Base-by-base conservation (phyloP, 2,797 vertebrate genomes). In the Enoplosus armatus region DNA sequence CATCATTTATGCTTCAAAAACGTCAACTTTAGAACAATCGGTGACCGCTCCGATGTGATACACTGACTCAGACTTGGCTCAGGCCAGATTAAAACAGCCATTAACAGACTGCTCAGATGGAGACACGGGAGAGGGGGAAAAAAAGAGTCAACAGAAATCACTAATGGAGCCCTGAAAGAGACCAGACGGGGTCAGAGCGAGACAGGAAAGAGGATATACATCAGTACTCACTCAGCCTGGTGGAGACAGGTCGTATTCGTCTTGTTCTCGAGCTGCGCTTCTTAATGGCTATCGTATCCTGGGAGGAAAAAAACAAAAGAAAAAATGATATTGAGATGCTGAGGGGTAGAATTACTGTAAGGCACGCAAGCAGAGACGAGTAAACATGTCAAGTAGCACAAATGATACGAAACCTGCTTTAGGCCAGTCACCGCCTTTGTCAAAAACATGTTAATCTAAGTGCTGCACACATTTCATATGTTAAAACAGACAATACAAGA, bases 281-380 rank as follows among this genome's bases (percentile, higher is more conserved):
- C 90, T 96, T 96, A 91, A 97, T 96, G 87, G 96, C 96, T 87
- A 97, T 96, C 7, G 96, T 97, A 89, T 97, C 97, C 97, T 98
- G 80, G 64, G 71, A 91, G 77, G 14, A 56, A 65, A 74, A 61
- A 69, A 56, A 22, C 15, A 54, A 27, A 63, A 48, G 15, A 27
- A 35, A 64, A 64, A 45, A 7, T 35, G 14, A 48, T 33, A 45
- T 2, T 5, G 29, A 78, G 92, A 94, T 59, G 93, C 86, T 70
- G 92, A 92, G 64, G n/a, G 51, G 54, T 39, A 48, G 45, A 56
- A 33, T 29, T 37, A 59, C 29, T 72, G 37, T 14, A 20, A 74
- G 53, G 27, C 18, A 69, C 7, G 47, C 18, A 63, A 29, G 16
- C 11, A 48, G n/a, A 26, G 37, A 33, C 7, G 3, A 58, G 39